Evolutionary conservation across 2,113 vertebrate species (phyloP), one percentile per base, ranked within the genome.

Genomic region (Psephotus haematonotus): DNA sequence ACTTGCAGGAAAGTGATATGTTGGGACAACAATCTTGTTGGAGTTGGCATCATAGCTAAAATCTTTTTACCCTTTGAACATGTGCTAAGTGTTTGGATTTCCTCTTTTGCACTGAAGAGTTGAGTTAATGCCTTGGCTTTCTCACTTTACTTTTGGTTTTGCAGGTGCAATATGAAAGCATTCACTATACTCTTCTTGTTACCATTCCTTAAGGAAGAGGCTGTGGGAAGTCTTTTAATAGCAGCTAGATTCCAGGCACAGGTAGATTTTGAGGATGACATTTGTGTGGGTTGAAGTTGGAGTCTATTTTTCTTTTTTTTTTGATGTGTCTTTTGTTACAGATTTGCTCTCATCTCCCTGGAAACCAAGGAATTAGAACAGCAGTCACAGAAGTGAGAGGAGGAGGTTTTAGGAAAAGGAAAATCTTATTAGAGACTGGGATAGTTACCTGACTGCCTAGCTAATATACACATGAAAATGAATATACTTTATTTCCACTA

Each of bases 321-420:
- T 71, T 64, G 8, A 86, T 76, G 12, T 76, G 31, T 55, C 90
- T 84, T 96, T 92, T 96, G 78, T 94, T 90, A 70, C 2, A 46
- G 76, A 80, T 87, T 31, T 77, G 25, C 41, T 93, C 68, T 74
- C 28, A 92, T 93, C 85, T 94, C 94, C 90, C 29, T 96, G 93
- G 96, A 95, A 96, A 96, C 94, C 69, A 55, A 88, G 70, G 85
- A 85, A 37, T 47, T 72, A 35, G 78, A 91, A 25, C 47, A 63
- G 67, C 75, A 91, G 70, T 59, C 27, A 37, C 17, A 68, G 55
- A 72, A 88, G 57, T 55, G 41, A 81, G 72, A 83, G 55, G 68
- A 63, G 52, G 22, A 35, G 43, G 28, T 78, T 84, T 91, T 72
- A 88, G 64, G 82, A 17, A 27, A 90, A 65, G 35, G 33, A 62